Evolutionary conservation across 53 echinoderm and acorn worm species (phyloP), one percentile per base, ranked within the genome.

Genomic region (Glandiceps talaboti): DNA sequence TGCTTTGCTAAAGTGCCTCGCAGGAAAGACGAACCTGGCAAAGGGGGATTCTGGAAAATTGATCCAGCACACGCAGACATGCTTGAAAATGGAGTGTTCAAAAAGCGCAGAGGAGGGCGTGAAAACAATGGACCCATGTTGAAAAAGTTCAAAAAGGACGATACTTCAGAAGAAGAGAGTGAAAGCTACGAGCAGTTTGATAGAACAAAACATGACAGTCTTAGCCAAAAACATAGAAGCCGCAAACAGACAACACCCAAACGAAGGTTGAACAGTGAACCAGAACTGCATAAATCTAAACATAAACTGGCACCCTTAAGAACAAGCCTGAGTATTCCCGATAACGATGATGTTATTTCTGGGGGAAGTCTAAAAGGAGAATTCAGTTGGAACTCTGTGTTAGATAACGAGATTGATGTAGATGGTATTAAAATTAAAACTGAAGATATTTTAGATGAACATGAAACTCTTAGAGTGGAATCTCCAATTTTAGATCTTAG

Each of bases 41-140:
- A 99, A 32, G 99, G 99, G 1, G 94, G 94, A 29, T 99, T 94
- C 91, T 99, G 99, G 99, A 87, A 89, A 75, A 94, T 99, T 32
- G 99, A 99, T 79, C 99, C 99, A 0, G 88, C 87, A 82, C 94
- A 94, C 64, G 99, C 94, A 1, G 91, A 99, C 73, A 85, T 91
- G 74, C 86, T 99, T 14, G 99, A 99, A 80, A 99, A 89, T 30
- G 99, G 99, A 45, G 89, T 94, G 79, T 91, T 89, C 89, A 96
- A 96, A 82, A 93, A 93, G 86, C 83, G 97, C 26, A 86, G 97
- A 30, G 64, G 64, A 45, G 64, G 64, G 64, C 64, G 64, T 45
- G 64, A 45, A 45, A 86, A 83, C 77, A 90, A 82, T 28, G 94
- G 91, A 81, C 77, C 85, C 74, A 78, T 85, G 32, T 45, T 45